Evolutionary conservation across 1,140 invertebrate genomes (phyloP), one percentile per base, ranked within the genome.

Genomic region (Spodoptera frugiperda): DNA sequence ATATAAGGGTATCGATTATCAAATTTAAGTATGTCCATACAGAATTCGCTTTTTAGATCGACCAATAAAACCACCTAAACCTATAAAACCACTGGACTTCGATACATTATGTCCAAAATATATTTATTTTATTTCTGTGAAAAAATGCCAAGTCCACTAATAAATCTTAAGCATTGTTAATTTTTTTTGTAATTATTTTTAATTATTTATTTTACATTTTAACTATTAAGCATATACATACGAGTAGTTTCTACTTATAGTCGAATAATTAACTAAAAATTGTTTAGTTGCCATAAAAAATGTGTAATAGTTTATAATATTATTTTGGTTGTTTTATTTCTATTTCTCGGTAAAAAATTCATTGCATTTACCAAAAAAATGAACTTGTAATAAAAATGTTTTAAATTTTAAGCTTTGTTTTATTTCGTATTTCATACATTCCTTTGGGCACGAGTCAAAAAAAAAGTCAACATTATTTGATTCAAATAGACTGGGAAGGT

Each of bases 301-400:
- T 83, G 81, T 83, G 81, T 78, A 84, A 82, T 84, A 80, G 79
- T 81, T 74, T 68, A 39, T 39, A 39, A 81, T 82, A 85, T 80
- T 84, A 85, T 65, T 89, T 89, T 82, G 89, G 84, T 89, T 87
- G 86, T 89, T 86, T 88, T 83, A 70, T 72, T 5, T 67, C 82
- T 83, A 70, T 72, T 5, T 57, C 82, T 91, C 87, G 89, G 87
- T 92, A 90, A 89, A 82, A 78, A 67, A 78, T 83, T 85, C 55
- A 59, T 82, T 86, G 91, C 91, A 92, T 92, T 91, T 92, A 92
- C 89, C 89, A 92, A 90, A 91, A 25, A 91, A 91, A 85, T 44
- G 81, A 89, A 84, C 85, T 82, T 84, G 73, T 86, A 90, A 87
- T 87, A 84, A 87, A 87, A 79, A 76, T 85, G 84, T 86, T 86